These are phyloP conservation scores for Ephialtes manifestator DNA, from an alignment of 2,888 invertebrate species.

Conservation along the genomic window DNA sequence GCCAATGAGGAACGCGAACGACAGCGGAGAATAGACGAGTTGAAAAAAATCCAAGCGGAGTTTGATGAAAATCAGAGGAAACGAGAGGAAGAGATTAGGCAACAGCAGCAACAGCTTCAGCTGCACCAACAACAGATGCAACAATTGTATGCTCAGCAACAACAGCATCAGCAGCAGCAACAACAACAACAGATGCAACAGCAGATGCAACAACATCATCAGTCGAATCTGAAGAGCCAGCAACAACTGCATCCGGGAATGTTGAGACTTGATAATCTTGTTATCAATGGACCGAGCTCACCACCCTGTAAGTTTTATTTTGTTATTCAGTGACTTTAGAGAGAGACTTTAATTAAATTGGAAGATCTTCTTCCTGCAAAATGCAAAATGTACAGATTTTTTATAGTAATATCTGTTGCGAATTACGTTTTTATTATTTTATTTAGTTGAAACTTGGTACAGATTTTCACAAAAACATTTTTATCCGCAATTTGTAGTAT, in stretches of 20 bases:
- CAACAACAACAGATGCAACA: constrained; percentile 79
- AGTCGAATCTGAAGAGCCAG: constrained; percentile 74
- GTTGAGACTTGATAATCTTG: constrained; percentile 84
- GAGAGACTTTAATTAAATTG: no score
- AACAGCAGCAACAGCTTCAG: constrained; percentile 85
- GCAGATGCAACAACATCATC: constrained; percentile 80
- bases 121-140: constrained; percentile 81
- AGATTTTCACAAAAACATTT: no score
- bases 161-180: constrained; percentile 79
- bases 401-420: no score
- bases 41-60: constrained; percentile 87
- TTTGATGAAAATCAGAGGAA: constrained; percentile 87
- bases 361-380: no score
- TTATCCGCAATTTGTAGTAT: no score
- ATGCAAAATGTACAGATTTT: no score
- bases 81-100: constrained; percentile 86
- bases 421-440: no score
- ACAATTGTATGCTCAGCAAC: constrained; percentile 69
- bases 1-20: constrained; percentile 85
- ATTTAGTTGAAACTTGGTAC: no score
- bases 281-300: constrained; percentile 83
- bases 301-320: constrained; percentile 77
- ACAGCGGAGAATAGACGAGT: constrained; percentile 87
- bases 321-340: neutral
- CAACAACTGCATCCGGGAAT: constrained; percentile 81